phyloP scores from a whole-genome alignment of 2,888 invertebrate genomes.

The Tipula vernalis region DNA sequence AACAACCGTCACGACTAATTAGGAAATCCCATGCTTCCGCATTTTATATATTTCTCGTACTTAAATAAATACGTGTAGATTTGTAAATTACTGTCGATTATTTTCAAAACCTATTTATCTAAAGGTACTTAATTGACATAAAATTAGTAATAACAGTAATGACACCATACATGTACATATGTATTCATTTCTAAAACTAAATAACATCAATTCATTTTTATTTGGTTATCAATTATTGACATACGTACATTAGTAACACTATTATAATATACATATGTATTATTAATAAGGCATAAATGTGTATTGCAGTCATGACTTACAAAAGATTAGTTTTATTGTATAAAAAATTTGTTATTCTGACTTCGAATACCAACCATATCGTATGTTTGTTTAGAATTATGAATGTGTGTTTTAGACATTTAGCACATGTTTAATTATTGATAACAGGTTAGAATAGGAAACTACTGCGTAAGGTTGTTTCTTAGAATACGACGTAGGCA shows the following conservation, averaged over 20 bases:
- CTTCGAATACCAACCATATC: neutral
- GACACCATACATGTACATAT: neutral
- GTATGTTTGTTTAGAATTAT: neutral
- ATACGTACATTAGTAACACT: neutral
- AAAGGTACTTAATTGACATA: neutral
- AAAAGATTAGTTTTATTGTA: neutral
- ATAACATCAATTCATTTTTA: neutral
- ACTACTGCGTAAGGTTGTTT: too few species aligned
- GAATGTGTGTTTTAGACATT: neutral
- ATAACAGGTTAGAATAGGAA: neutral
- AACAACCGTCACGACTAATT: neutral
- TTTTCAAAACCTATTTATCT: neutral
- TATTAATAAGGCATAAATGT: neutral
- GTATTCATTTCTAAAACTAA: neutral
- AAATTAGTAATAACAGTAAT: neutral
- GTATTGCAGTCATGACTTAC: neutral
- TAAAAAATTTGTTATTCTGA: neutral
- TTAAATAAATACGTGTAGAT: neutral
- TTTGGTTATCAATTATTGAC: neutral
- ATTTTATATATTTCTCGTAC: neutral
- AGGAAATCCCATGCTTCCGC: neutral
- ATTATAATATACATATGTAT: neutral
- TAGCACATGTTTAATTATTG: neutral
- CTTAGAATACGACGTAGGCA: too few species aligned
- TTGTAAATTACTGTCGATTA: neutral